These are phyloP conservation scores for Carcharodon carcharias DNA, from an alignment of 2,797 vertebrate genomes.

Conservation along the genomic window DNA sequence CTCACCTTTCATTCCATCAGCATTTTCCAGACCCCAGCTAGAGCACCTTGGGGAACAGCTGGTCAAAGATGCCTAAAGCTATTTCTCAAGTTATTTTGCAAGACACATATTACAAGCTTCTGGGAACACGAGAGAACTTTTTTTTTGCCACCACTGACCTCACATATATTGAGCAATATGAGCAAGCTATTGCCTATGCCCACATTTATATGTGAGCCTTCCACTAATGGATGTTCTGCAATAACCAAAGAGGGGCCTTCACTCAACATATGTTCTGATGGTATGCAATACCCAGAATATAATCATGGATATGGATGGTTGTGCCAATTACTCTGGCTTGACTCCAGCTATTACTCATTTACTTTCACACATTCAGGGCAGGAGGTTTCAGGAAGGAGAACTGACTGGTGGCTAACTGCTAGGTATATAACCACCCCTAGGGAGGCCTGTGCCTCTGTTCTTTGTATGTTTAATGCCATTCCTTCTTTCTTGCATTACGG, in stretches of 20 bases:
- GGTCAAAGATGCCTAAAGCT: constrained; percentile 2
- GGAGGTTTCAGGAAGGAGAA: constrained; percentile 29
- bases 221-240: not conserved
- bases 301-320: constrained; percentile 1
- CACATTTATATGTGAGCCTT: not conserved
- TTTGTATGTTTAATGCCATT: constrained; percentile 27
- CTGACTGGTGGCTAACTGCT: constrained; percentile 18
- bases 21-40: constrained; percentile 17
- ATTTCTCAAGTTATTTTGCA: constrained; percentile 25
- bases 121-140: not conserved
- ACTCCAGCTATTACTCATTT: constrained; percentile 18
- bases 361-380: constrained; percentile 16
- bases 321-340: constrained; percentile 17
- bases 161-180: not conserved
- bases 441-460: constrained; percentile 7
- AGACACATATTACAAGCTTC: constrained; percentile 2
- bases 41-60: not conserved
- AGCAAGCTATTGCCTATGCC: not conserved
- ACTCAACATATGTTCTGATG: not conserved
- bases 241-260: not conserved
- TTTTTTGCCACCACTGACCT: not conserved
- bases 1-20: constrained; percentile 1
- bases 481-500: not conserved
- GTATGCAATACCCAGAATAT: not conserved
- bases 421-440: constrained; percentile 15